Evolutionary conservation across 2,888 invertebrate species (phyloP).

Genomic region (Perizoma affinitatum): DNA sequence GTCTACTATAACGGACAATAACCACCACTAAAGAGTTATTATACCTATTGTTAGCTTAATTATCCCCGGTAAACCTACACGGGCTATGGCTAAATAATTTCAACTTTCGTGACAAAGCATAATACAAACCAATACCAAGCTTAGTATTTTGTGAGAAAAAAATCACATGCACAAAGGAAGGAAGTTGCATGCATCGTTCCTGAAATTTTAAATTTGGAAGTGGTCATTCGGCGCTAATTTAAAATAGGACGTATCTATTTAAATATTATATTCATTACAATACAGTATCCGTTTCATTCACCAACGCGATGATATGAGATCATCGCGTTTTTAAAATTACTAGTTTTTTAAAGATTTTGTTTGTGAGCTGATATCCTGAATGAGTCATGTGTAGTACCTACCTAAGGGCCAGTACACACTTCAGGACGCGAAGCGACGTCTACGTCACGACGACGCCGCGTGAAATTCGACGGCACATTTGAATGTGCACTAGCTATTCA

Average conservation of each 20-base stretch:
- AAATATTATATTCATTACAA: background rate
- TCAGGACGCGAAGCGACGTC: no score
- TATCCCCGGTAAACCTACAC: constrained; percentile 20
- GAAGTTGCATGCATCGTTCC: constrained; percentile 33
- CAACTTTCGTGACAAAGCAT: constrained; percentile 36
- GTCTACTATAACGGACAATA: constrained; percentile 14
- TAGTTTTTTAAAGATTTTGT: constrained; percentile 14
- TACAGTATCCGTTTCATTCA: constrained; percentile 14
- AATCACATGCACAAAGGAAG: constrained; percentile 29
- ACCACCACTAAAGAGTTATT: constrained; percentile 11
- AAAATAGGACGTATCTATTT: constrained; percentile 6
- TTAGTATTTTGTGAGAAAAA: background rate
- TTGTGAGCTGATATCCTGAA: constrained; percentile 7
- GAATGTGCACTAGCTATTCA: no score
- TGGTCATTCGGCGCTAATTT: constrained; percentile 17
- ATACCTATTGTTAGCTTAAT: constrained; percentile 27
- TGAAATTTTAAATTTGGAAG: constrained; percentile 15
- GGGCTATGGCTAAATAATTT: constrained; percentile 27
- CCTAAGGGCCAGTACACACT: no score
- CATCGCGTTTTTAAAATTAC: no score
- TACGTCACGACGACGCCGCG: no score
- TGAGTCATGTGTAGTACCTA: constrained; percentile 11
- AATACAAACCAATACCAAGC: constrained; percentile 27
- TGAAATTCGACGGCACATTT: no score
- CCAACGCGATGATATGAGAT: constrained; percentile 10